Base-by-base conservation (phyloP, 2,113 vertebrate species). In the Channa argus region DNA sequence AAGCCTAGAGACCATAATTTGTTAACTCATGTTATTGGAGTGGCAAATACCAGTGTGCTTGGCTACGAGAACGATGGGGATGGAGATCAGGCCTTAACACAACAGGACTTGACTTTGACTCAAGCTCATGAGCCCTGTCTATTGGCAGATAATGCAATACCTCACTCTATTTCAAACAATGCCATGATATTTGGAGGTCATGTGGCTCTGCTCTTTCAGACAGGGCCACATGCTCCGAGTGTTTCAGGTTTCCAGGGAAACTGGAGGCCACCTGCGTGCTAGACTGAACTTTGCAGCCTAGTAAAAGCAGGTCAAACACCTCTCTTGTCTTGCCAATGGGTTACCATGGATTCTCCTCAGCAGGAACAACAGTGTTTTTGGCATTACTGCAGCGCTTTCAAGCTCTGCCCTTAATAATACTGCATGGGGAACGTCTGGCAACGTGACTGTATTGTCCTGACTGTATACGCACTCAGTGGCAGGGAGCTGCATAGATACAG, bases 221-320 rank as follows among this genome's bases (percentile, higher is more conserved):
- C 58, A 47, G 53, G 71, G 66, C 46, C 61, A 74, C 51, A 43
- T 55, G 55, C 46, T 44, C 51, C 1, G 37, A 41, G 61, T 76
- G 74, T 84, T 91, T 84, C 2, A 14, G 74, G 90, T 86, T 91
- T 90, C 92, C 89, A 87, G 13, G 90, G 92, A 77, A 92, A 93
- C 92, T 61, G 54, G 67, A 80, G 76, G 79, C 84, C 73, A 88
- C 82, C 71, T 80, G 82, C 11, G n/a, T 72, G 73, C 59, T 53
- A 10, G 44, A 44, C 38, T 91, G 83, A 89, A 92, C 91, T 88
- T 90, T 82, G 86, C 81, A 78, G 68, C 77, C 72, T 15, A 49
- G 85, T 86, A 86, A 91, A 89, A 89, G 72, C 83, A 86, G 90
- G 88, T 89, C 85, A 92, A 85, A 88, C 82, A 76, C 79, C 69